A percentile compares a stretch with the other conserved stretches of the same genome.
These are phyloP conservation scores for Tipula unca DNA, from an alignment of 2,888 invertebrate species.

Conservation along the genomic window DNA sequence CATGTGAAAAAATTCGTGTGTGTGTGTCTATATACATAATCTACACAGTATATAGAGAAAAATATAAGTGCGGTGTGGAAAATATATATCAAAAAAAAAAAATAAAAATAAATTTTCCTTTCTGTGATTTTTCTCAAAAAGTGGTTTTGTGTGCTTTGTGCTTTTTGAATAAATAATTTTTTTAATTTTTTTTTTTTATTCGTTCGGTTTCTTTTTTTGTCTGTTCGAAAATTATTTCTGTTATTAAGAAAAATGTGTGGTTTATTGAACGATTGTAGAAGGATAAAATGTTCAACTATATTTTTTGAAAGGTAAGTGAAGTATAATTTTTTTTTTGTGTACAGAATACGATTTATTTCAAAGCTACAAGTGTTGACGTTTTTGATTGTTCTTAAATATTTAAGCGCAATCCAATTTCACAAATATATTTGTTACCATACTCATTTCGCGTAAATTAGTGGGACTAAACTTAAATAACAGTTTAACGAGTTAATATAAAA, in stretches of 20 bases:
- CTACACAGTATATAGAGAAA: neutral
- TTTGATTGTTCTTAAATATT: neutral
- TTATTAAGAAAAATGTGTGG: conserved; percentile 9
- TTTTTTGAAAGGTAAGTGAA: conserved; percentile 14
- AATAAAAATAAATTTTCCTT: neutral
- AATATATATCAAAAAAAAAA: neutral
- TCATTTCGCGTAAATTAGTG: too few relatives aligned
- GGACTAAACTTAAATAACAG: too few relatives aligned
- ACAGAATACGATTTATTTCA: neutral
- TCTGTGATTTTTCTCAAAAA: neutral
- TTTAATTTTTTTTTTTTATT: neutral
- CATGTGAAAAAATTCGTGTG: neutral
- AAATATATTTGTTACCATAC: too few relatives aligned
- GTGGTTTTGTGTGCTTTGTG: neutral
- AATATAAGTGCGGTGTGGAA: neutral
- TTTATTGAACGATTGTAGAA: neutral
- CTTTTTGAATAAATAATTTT: neutral
- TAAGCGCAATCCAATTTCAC: too few relatives aligned
- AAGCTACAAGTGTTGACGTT: neutral
- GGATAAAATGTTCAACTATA: conserved; percentile 8
- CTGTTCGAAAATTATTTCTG: neutral
- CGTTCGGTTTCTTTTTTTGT: neutral
- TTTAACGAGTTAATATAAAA: too few relatives aligned
- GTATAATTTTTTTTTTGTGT: neutral
- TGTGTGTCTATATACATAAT: neutral